Percentiles rank a stretch among this genome's conserved stretches.
Conservation (phyloP, 2,888 invertebrate species). For the Diabrotica balteata region DNA sequence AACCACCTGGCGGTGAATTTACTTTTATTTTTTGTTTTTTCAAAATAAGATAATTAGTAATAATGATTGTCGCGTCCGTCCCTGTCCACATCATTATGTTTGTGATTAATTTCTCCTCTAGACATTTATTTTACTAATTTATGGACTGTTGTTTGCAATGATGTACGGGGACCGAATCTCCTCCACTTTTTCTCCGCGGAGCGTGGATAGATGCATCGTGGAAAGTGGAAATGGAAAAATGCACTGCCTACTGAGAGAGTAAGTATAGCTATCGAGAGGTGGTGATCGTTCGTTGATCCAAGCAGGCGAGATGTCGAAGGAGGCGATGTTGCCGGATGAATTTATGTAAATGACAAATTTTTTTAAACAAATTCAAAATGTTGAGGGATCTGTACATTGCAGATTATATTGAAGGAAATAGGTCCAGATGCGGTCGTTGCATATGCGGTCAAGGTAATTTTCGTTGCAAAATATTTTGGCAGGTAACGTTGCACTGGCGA, state of each 20-base stretch:
- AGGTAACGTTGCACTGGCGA: too few species aligned
- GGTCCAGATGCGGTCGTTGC: too few species aligned
- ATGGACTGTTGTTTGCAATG: slow-evolving; percentile 53
- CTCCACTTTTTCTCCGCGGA: slow-evolving; percentile 15
- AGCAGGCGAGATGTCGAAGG: slow-evolving; percentile 9
- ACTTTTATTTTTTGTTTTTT: neutral
- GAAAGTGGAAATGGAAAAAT: slow-evolving; percentile 23
- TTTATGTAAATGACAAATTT: too few species aligned
- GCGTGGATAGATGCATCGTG: slow-evolving; percentile 6
- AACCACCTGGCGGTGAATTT: too few species aligned
- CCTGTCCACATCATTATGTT: slow-evolving; percentile 52
- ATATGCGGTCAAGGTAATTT: too few species aligned
- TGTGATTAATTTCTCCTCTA: slow-evolving; percentile 58
- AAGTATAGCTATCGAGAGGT: slow-evolving; percentile 3
- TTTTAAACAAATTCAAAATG: neutral
- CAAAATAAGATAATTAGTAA: neutral
- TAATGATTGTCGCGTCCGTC: slow-evolving; percentile 10
- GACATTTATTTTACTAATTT: slow-evolving; percentile 59
- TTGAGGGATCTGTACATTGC: neutral
- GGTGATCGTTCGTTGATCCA: slow-evolving; percentile 24
- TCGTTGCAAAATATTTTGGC: too few species aligned
- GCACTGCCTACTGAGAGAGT: slow-evolving; percentile 1
- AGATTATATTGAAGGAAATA: neutral
- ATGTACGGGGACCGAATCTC: slow-evolving; percentile 38
- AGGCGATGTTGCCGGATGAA: slow-evolving; percentile 3